Conservation (phyloP, 2,888 invertebrate species). For the Callosobruchus maculatus region DNA sequence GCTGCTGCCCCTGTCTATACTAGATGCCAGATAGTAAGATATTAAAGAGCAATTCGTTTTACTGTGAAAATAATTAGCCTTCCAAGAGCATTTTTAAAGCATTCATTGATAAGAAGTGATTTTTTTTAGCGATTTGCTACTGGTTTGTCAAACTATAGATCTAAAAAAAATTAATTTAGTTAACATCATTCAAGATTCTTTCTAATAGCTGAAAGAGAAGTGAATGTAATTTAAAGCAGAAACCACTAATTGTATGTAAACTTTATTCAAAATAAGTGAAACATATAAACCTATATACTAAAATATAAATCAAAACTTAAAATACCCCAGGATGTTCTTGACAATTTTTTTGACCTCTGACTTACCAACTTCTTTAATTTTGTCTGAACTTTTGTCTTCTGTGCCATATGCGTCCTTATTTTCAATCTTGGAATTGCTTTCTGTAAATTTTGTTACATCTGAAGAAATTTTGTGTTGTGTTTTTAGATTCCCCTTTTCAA, state of each 20-base stretch:
- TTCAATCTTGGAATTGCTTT: neutral
- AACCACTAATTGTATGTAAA: neutral
- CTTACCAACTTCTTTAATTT: neutral
- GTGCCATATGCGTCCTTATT: neutral
- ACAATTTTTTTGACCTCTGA: conserved; percentile 5
- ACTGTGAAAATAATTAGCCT: too few relatives aligned
- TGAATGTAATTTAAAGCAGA: too few relatives aligned
- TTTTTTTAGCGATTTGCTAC: too few relatives aligned
- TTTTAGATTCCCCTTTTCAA: neutral
- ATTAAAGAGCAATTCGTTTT: too few relatives aligned
- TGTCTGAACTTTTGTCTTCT: neutral
- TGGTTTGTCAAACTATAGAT: too few relatives aligned
- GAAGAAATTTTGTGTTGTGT: neutral
- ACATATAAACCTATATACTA: neutral
- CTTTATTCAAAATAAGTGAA: neutral
- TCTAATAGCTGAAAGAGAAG: too few relatives aligned
- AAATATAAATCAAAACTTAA: conserved; percentile 4
- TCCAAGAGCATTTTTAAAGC: too few relatives aligned
- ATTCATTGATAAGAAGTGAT: too few relatives aligned
- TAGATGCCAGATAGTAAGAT: too few relatives aligned
- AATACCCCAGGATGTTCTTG: neutral
- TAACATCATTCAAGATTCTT: too few relatives aligned
- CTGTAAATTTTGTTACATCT: neutral
- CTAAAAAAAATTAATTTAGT: too few relatives aligned
- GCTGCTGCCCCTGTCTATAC: too few relatives aligned